Evolutionary conservation across 2,888 invertebrate genomes (phyloP).

Genomic region (Osedax frankpressi): DNA sequence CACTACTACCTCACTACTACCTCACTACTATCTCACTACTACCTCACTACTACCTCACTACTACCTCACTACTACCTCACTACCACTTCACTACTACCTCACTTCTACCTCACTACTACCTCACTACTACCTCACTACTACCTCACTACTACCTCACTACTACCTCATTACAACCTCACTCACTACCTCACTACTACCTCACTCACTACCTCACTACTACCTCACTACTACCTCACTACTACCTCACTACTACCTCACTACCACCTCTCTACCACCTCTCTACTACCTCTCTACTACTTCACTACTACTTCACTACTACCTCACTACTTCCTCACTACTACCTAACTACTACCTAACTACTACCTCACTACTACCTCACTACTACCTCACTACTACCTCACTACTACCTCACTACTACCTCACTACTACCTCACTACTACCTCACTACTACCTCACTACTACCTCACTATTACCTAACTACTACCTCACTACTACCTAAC

Average conservation of each 20-base stretch:
- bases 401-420: background rate
- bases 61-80: background rate
- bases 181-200: no score
- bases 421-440: background rate
- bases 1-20: background rate
- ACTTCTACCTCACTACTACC: background rate
- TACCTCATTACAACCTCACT: background rate
- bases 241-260: background rate
- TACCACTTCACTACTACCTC: background rate
- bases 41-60: background rate
- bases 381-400: background rate
- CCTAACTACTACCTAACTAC: background rate
- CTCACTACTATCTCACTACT: background rate
- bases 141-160: background rate
- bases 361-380: background rate
- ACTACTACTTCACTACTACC: background rate
- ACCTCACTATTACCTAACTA: background rate
- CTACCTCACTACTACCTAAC: background rate
- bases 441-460: background rate
- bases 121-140: background rate
- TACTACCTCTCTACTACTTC: background rate
- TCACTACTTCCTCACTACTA: background rate
- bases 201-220: background rate
- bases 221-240: background rate
- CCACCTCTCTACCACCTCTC: background rate